Percentiles rank a stretch among this genome's conserved stretches.
These are phyloP conservation scores for Sussaba pulchella DNA, from an alignment of 2,888 invertebrate species.

Conservation along the genomic window DNA sequence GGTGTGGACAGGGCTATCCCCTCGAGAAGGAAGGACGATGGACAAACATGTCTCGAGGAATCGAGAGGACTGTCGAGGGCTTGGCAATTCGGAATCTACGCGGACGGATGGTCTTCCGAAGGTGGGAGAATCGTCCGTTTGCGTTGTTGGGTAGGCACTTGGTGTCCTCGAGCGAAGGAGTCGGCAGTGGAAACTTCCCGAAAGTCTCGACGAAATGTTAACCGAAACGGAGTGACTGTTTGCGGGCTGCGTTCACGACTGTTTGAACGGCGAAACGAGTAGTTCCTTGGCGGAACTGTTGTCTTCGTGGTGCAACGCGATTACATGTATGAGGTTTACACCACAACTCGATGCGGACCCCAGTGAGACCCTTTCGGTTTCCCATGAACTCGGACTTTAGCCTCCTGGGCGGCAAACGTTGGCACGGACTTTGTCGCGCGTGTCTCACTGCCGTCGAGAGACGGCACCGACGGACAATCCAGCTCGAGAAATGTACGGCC, in stretches of 20 bases:
- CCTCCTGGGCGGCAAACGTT: not conserved
- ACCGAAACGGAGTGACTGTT: conserved; percentile 66
- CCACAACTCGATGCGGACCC: not conserved
- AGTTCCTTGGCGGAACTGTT: conserved; percentile 57
- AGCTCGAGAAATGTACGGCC: conserved; percentile 39
- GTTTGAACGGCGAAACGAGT: conserved; percentile 68
- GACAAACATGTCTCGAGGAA: conserved; percentile 26
- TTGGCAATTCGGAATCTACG: conserved; percentile 3
- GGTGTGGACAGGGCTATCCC: conserved; percentile 11
- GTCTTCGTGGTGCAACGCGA: conserved; percentile 43
- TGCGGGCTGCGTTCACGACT: conserved; percentile 71
- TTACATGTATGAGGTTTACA: too few species aligned
- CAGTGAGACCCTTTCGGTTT: conserved; percentile 18
- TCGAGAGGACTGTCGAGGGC: not conserved
- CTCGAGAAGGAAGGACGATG: conserved; percentile 21
- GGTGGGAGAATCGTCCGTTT: not conserved
- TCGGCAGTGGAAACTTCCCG: not conserved
- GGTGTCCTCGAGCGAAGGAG: conserved; percentile 15
- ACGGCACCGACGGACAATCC: not conserved
- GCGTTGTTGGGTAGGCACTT: conserved; percentile 10
- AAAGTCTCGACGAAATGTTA: conserved; percentile 51
- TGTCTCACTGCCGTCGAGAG: not conserved
- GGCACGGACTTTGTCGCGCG: conserved; percentile 14
- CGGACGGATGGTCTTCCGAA: not conserved
- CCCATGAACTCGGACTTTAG: conserved; percentile 29